These are phyloP conservation scores for Ptilorrhoa leucosticta DNA, from an alignment of 2,113 vertebrate genomes.

Conservation along the genomic window DNA sequence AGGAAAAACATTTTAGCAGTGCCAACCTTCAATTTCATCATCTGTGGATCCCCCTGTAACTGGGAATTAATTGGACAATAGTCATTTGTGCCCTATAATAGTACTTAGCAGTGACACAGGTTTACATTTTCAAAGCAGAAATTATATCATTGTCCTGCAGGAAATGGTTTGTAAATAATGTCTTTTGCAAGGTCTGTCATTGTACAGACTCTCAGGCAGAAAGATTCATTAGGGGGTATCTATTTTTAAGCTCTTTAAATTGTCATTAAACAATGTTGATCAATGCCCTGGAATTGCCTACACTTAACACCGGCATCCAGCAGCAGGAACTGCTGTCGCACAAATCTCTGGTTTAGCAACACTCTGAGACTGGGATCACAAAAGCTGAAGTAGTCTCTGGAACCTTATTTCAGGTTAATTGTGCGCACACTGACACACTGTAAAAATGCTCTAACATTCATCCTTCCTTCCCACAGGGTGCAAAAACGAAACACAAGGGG, in stretches of 20 bases:
- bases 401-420: not conserved
- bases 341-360: not conserved
- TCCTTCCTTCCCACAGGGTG: constrained; percentile 70
- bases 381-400: not conserved
- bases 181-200: not conserved
- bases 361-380: not conserved
- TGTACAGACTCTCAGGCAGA: not conserved
- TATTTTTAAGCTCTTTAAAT: not conserved
- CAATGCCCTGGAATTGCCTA: not conserved
- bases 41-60: not conserved
- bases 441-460: not conserved
- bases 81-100: not conserved
- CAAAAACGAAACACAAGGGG: constrained; percentile 71
- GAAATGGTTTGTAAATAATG: not conserved
- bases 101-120: not conserved
- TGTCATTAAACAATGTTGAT: not conserved
- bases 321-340: not conserved
- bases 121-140: not conserved
- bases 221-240: not conserved
- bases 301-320: not conserved
- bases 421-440: not conserved
- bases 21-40: not conserved
- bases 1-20: not conserved
- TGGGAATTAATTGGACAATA: not conserved
- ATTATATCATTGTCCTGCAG: not conserved